Base-by-base conservation (phyloP, 1,140 invertebrate species). In the Drosophila lacertosa region DNA sequence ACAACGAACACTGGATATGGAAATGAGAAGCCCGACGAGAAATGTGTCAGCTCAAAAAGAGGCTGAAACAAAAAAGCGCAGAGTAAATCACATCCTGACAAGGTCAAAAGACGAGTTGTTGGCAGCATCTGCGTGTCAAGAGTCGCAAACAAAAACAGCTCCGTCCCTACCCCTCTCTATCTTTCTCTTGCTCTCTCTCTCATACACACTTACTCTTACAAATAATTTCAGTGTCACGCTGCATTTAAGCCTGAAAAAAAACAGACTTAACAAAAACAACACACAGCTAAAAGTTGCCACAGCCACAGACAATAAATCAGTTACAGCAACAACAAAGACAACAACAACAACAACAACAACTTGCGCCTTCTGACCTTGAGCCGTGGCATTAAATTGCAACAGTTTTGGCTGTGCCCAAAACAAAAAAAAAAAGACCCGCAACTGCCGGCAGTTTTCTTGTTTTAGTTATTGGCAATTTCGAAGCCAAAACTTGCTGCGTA, bases 161-260 rank as follows among this genome's bases (percentile, higher is more conserved):
- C 47, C 37, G 16, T 11, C 54, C 24, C 29, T 42, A 35, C 20
- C 22, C 6, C 59, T 44, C 18, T 48, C 39, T 29, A 9, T 18
- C 45, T 33, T 13, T 9, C 32, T n/a, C 15, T n/a, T n/a, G n/a
- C 29, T 10, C 13, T 26, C 29, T 29, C 16, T 32, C 16, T 42
- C 16, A 15, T 6, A 33, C 32, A 20, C 32, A 37, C 24, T 55
- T 32, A 10, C 15, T 42, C 62, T 44, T 45, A 60, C 47, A 57
- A 44, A 40, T 16, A 74, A 60, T 78, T 82, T 82, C 79, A 83
- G 70, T 78, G 79, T 83, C 79, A 83, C 60, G 72, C 66, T 66
- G 59, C 68, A 33, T 51, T 64, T 51, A 51, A 51, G 68, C 33
- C 55, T 39, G 47, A 42, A 70, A 60, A 70, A 48, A 40, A 63